Base-by-base conservation (phyloP, 2,797 vertebrate genomes). In the Apogon talboti region DNA sequence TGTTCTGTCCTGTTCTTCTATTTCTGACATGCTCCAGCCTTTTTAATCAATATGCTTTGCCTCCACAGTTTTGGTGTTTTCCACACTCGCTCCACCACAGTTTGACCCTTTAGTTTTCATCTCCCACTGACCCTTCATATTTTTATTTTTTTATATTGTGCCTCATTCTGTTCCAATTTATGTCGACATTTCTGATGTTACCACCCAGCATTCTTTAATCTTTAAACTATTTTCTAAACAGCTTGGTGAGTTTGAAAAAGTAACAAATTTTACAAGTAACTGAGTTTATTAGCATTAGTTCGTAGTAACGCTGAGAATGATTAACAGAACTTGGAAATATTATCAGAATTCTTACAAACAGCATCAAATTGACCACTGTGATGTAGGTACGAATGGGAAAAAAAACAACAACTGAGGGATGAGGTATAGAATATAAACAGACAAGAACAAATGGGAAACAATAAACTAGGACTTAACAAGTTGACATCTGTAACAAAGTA, bases 81-180 rank as follows among this genome's bases (percentile, higher is more conserved):
- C 56, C 50, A 54, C 62, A 83, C 61, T 80, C 24, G 77, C 74
- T 65, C 62, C 48, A 66, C 60, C 67, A 48, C 50, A 81, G 72
- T 87, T 80, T 82, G 51, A 72, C 51, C 62, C 8, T 50, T 82
- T 60, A 81, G 65, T 80, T 73, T 81, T 82, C 66, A 66, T 88
- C 76, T 79, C 40, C 38, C 43, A 18, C 24, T 81, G 68, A 83
- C 81, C 64, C 78, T 57, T 64, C 64, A 74, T 72, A 53, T 28
- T 28, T 28, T 28, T 28, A 2, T 28, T 35, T 8, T 71, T 85
- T 88, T 85, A 75, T 52, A 74, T 84, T 72, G 81, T 78, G 58
- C 46, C 30, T 66, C 48, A 67, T 81, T 80, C 77, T 61, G 10
- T 60, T 76, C 38, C 61, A 69, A 72, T 78, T 77, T 82, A 51